These are phyloP conservation scores for Pitta sordida DNA, from an alignment of 2,113 vertebrate species.

Conservation along the genomic window DNA sequence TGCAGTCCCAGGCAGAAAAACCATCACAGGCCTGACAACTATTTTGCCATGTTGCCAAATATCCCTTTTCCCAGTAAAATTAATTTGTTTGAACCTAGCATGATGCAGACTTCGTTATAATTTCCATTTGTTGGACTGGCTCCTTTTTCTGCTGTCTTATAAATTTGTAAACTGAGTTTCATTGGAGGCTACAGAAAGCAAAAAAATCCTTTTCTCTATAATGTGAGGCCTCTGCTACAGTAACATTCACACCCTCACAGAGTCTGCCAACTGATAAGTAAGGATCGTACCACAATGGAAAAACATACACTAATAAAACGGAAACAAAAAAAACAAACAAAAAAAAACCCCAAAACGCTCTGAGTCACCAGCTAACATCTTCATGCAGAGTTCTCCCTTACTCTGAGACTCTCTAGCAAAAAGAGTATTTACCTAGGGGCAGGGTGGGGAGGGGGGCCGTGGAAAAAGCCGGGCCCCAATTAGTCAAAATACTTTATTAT, in stretches of 20 bases:
- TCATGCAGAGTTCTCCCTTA: neutral
- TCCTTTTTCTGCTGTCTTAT: neutral
- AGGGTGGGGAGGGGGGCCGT: too few species aligned
- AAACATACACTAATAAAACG: neutral
- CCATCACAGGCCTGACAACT: neutral
- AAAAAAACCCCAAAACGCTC: neutral
- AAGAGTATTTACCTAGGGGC: neutral
- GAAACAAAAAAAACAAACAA: neutral
- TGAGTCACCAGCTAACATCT: neutral
- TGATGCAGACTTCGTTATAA: neutral
- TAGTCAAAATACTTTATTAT: neutral
- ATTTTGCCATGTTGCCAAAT: neutral
- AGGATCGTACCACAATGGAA: neutral
- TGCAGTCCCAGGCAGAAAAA: neutral
- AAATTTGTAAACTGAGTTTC: neutral
- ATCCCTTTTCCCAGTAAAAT: neutral
- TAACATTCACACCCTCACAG: neutral
- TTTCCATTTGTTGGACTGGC: neutral
- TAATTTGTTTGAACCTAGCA: neutral
- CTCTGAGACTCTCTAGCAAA: neutral
- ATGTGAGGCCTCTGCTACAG: neutral
- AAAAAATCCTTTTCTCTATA: neutral
- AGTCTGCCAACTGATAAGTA: neutral
- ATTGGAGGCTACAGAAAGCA: rapidly evolving
- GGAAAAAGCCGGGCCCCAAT: neutral